Evolutionary conservation across 2,888 invertebrate genomes (phyloP), one percentile per base, ranked within the genome.

Genomic region (Hermaeophaga mercurialis): DNA sequence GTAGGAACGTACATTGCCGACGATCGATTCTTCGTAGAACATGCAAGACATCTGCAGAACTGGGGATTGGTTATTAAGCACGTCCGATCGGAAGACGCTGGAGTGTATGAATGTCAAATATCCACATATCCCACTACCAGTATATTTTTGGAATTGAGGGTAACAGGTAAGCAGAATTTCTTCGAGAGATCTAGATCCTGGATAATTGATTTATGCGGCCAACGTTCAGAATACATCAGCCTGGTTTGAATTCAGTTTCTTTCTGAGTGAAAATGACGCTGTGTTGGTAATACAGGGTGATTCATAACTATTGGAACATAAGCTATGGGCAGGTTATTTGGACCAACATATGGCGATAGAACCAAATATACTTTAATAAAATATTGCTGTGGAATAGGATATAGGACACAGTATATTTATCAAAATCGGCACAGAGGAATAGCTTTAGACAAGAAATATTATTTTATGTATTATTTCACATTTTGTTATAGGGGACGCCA

Each of bases 91-190:
- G 81, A 85, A 15, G 90, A 90, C 71, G 85, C 84, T 41, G 89
- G 89, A 22, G 79, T 85, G 48, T 90, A 89, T 73, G 86, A 89
- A 82, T 90, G 90, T 78, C 89, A 90, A 82, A 86, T 90, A 73
- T 89, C 89, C 46, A 89, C 89, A 45, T 87, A 90, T 79, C 90
- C 90, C 14, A 88, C 89, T 15, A 83, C 87, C 66, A 88, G 88
- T 66, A 85, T 89, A 72, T 85, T 87, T 72, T 85, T 88, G 58
- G 86, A 89, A 72, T 80, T 90, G 67, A 87, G 86, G 61, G 85
- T 90, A 66, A 79, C 88, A 74, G 87, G 90, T 90, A 81, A 83
- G 31, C 28, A 28, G 28, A 28, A 28, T 28, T 28, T 28, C 28
- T 28, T n/a, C 28, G n/a, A 28, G 9, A 28, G 4, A n/a, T n/a